These are phyloP conservation scores for Dichetophora obliterata DNA, from an alignment of 2,888 invertebrate genomes.

Conservation along the genomic window DNA sequence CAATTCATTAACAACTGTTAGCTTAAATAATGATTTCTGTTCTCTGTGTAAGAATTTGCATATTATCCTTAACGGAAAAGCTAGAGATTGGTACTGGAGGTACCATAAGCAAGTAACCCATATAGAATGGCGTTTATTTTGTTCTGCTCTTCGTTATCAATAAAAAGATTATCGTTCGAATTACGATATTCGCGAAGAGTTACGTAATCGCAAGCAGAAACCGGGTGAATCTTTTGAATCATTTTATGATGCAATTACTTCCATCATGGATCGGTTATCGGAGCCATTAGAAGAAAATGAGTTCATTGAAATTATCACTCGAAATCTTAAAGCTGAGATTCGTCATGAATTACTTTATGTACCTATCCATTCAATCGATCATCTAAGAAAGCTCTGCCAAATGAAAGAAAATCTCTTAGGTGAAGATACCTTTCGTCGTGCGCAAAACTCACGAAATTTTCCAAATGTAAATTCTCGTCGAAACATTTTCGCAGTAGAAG, in stretches of 20 bases:
- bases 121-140: background rate
- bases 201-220: background rate
- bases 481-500: no score
- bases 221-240: background rate
- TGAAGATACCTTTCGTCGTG: no score
- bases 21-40: background rate
- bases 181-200: background rate
- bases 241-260: background rate
- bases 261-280: background rate
- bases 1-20: background rate
- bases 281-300: conserved; percentile 2
- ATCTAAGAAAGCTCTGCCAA: conserved; percentile 9
- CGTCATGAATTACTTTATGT: conserved; percentile 36
- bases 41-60: background rate
- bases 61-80: background rate
- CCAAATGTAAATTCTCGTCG: no score
- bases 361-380: conserved; percentile 10
- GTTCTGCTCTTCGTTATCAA: background rate
- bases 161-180: background rate
- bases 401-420: background rate
- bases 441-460: no score
- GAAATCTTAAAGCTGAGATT: conserved; percentile 35
- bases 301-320: conserved; percentile 17
- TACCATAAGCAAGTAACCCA: background rate
- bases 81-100: background rate